Percentiles rank a stretch among this genome's conserved stretches.
Conservation (phyloP, 2,113 vertebrate genomes). For the Telmatochromis bifrenatus region DNA sequence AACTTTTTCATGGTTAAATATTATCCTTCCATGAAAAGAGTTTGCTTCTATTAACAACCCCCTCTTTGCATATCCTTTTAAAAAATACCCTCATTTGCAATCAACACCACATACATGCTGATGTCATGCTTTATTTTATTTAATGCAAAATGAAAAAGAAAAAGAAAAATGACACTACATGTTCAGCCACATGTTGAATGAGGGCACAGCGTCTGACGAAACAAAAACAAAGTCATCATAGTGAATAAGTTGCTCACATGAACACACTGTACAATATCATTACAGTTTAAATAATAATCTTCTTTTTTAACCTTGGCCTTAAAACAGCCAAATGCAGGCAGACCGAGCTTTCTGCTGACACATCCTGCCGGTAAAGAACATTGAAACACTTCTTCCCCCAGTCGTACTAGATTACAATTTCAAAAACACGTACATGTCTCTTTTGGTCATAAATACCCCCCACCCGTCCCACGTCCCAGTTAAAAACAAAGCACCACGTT, state of each 20-base stretch:
- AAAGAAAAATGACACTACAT: slow-evolving; percentile 26
- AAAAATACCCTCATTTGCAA: not conserved
- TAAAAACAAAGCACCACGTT: slow-evolving; percentile 76
- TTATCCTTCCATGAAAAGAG: not conserved
- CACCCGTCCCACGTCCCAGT: slow-evolving; percentile 30
- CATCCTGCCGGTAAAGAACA: slow-evolving; percentile 25
- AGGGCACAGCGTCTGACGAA: slow-evolving; percentile 77
- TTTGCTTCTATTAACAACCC: not conserved
- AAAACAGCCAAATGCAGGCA: slow-evolving; percentile 75
- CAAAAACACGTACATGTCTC: slow-evolving; percentile 54
- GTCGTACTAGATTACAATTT: slow-evolving; percentile 14
- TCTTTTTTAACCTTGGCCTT: slow-evolving; percentile 63
- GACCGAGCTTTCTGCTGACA: slow-evolving; percentile 21
- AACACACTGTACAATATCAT: slow-evolving; percentile 73
- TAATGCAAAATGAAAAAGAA: slow-evolving; percentile 73
- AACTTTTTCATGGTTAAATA: not conserved
- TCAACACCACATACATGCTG: slow-evolving; percentile 3
- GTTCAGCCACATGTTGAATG: slow-evolving; percentile 74
- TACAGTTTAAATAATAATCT: slow-evolving; percentile 66
- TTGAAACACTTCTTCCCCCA: slow-evolving; percentile 25
- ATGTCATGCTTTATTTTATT: slow-evolving; percentile 95
- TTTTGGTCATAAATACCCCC: slow-evolving; percentile 66
- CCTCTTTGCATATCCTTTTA: not conserved
- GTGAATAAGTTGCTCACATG: slow-evolving; percentile 71
- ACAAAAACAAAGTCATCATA: slow-evolving; percentile 57